Evolutionary conservation across 2,113 vertebrate genomes (phyloP).

Genomic region (Tauraco erythrolophus): DNA sequence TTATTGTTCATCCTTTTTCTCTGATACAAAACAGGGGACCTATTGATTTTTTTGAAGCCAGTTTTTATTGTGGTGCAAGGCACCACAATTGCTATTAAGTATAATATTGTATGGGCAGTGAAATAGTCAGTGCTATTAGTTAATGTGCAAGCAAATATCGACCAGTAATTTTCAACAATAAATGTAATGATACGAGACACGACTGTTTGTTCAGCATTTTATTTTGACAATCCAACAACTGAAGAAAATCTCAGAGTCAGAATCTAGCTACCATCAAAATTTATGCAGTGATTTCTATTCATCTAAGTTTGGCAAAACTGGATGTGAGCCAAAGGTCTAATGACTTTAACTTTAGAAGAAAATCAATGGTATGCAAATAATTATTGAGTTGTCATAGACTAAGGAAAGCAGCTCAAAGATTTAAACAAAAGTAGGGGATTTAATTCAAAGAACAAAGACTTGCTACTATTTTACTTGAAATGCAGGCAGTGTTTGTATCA

Average conservation of each 20-base stretch:
- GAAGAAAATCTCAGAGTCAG: constrained; percentile 8
- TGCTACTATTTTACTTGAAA: neutral
- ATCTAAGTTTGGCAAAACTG: neutral
- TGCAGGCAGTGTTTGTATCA: neutral
- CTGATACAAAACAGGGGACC: constrained; percentile 51
- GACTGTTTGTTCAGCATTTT: constrained; percentile 61
- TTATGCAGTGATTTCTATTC: neutral
- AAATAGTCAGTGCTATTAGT: constrained; percentile 79
- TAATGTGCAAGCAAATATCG: constrained; percentile 78
- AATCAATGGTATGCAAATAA: constrained; percentile 35
- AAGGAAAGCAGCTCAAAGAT: constrained; percentile 3
- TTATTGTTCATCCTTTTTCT: constrained; percentile 62
- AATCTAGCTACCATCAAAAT: neutral
- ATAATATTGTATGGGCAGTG: constrained; percentile 72
- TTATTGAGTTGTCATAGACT: neutral
- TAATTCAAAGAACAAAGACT: neutral
- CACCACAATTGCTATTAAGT: constrained; percentile 78
- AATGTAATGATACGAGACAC: constrained; percentile 61
- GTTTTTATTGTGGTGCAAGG: constrained; percentile 61
- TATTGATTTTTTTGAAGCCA: constrained; percentile 71
- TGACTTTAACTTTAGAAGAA: neutral
- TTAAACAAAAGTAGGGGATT: neutral
- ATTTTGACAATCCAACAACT: constrained; percentile 54
- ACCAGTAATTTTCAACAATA: constrained; percentile 76
- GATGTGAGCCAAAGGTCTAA: neutral